These are phyloP conservation scores for Ranitomeya variabilis DNA, from an alignment of 2,113 vertebrate species.

Conservation along the genomic window DNA sequence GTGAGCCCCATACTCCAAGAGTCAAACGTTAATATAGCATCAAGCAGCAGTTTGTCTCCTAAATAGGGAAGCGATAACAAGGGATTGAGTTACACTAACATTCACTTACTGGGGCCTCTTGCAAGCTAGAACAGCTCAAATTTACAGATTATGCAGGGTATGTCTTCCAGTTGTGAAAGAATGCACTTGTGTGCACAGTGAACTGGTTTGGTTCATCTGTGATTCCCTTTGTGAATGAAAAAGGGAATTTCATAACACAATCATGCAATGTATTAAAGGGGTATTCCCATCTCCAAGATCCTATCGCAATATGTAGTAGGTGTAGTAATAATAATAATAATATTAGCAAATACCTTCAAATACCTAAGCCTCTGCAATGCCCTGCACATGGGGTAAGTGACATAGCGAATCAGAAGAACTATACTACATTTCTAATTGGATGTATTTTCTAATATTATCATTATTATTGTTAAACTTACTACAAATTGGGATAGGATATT, in stretches of 20 bases:
- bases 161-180: slow-evolving; percentile 1
- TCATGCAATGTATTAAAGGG: not conserved
- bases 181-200: not conserved
- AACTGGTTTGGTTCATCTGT: not conserved
- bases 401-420: too few relatives aligned
- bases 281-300: too few relatives aligned
- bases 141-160: slow-evolving; percentile 19
- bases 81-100: slow-evolving; percentile 55
- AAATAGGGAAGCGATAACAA: slow-evolving; percentile 59
- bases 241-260: not conserved
- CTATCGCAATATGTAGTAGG: too few relatives aligned
- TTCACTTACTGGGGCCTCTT: slow-evolving; percentile 52
- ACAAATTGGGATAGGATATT: too few relatives aligned
- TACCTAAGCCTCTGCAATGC: too few relatives aligned
- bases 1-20: slow-evolving; percentile 54
- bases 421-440: too few relatives aligned
- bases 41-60: slow-evolving; percentile 58
- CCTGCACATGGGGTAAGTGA: too few relatives aligned
- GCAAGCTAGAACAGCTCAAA: slow-evolving; percentile 44
- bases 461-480: too few relatives aligned
- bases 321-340: too few relatives aligned
- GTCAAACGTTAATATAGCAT: slow-evolving; percentile 58
- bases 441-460: too few relatives aligned
- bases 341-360: too few relatives aligned
- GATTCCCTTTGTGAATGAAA: slow-evolving; percentile 11